A percentile compares a stretch with the other conserved stretches of the same genome.
Conservation (phyloP, 2,888 invertebrate genomes). For the Eupithecia subumbrata region DNA sequence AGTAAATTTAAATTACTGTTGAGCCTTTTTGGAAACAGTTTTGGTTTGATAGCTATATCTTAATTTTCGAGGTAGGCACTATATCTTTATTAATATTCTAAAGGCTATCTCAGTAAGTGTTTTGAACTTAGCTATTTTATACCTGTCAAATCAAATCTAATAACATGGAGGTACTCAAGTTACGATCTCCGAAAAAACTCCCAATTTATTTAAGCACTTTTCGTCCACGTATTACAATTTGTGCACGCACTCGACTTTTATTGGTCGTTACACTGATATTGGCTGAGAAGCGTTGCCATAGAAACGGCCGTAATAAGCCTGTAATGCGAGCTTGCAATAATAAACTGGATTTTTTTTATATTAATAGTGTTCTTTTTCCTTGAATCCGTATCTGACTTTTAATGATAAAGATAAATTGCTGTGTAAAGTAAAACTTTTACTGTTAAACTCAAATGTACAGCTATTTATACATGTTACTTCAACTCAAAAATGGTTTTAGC, state of each 20-base stretch:
- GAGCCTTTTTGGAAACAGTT: not conserved
- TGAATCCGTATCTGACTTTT: not conserved
- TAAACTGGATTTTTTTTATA: conserved; percentile 19
- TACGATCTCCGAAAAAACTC: conserved; percentile 41
- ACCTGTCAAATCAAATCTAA: not conserved
- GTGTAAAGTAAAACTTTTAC: not conserved
- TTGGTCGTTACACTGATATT: conserved; percentile 71
- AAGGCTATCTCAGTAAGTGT: not conserved
- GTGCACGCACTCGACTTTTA: conserved; percentile 69
- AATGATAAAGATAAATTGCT: not conserved
- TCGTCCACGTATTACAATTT: conserved; percentile 51
- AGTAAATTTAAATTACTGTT: not conserved
- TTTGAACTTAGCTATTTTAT: not conserved
- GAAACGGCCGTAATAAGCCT: conserved; percentile 42
- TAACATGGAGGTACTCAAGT: conserved; percentile 31
- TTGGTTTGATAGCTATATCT: not conserved
- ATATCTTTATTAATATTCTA: not conserved
- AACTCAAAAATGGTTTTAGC: not conserved
- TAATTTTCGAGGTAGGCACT: not conserved
- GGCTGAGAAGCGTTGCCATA: conserved; percentile 58
- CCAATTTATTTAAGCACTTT: conserved; percentile 40
- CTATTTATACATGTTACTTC: not conserved
- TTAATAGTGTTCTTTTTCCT: not conserved
- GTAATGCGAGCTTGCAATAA: conserved; percentile 18
- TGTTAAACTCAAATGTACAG: not conserved